Base-by-base conservation (phyloP, 2,797 vertebrate genomes). In the Galaxias olidus region DNA sequence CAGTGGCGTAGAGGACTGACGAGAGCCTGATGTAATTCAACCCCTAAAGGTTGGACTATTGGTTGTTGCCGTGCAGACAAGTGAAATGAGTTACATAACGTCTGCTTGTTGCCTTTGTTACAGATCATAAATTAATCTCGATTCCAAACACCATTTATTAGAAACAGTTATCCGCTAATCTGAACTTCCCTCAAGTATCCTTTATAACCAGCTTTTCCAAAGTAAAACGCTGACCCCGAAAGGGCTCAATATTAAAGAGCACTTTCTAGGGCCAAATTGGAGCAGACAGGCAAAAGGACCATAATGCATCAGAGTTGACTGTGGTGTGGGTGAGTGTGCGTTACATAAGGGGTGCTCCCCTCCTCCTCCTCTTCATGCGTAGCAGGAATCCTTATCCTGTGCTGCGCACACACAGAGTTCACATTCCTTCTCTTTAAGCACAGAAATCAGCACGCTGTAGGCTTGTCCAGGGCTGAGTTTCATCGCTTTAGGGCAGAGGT, bases 1-100 rank as follows among this genome's bases (percentile, higher is more conserved):
- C 76, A 49, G 73, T 52, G 54, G 71, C 45, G 78, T 61, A 74
- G 78, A 87, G 75, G 80, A 76, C 72, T 72, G 72, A 82, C 53
- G 13, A 15, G 68, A 69, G 68, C 45, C 71, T 85, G 78, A 71
- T 6, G 79, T 65, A 85, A 83, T 77, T 65, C 67, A 76, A 65
- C 68, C 46, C 63, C 45, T 14, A 20, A 73, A 72, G 13, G 74
- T 81, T 79, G 59, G 65, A 71, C 62, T 40, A 15, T 46, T 58
- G 64, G 54, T 62, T 66, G 68, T 69, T 64, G 74, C 70, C 63
- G 58, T 46, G 69, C 53, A 41, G 53, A 13, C 30, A 41, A 13
- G 40, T 13, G 13, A 10, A 13, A 49, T 12, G 13, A 49, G 13
- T 14, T 14, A 49, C 47, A 13, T 49, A 49, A 30, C 3, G 2